Evolutionary conservation across 2,113 vertebrate species (phyloP), one percentile per base, ranked within the genome.

Genomic region (Daubentonia madagascariensis): DNA sequence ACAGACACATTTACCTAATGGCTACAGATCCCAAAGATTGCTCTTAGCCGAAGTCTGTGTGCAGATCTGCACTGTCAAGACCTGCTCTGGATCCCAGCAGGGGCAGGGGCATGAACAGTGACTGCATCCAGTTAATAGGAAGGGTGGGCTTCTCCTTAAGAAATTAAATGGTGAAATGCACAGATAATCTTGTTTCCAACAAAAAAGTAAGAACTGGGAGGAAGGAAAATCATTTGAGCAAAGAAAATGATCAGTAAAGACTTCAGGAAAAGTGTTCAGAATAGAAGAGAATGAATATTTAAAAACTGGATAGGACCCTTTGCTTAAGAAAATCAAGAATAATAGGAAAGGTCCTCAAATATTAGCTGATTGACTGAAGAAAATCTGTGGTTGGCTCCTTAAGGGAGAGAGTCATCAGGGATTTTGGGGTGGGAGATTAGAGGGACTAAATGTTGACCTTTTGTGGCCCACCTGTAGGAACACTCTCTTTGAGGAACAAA

Each of bases 321-420:
- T 52, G 12, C 25, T 48, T 84, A 83, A 83, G 28, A 65, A 97
- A 73, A 95, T 12, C 30, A 52, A 94, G 68, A 85, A 28, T 45
- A 73, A 84, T 4, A 88, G 70, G 50, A 93, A 52, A 91, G 35
- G 20, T 68, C 89, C 72, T 76, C 50, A 75, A 80, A 79, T 14
- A 14, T 5, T n/a, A 28, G 50, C 35, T 12, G n/a, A 63, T 3
- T 43, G 45, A 65, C 1, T 13, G 4, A 85, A 96, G 61, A 80
- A 73, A 85, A 68, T 43, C 75, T 57, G 20, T 37, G 52, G 50
- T 28, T 84, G n/a, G 12, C 9, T 61, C 68, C 57, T 45, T 43
- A 28, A 43, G 37, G 78, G 43, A 52, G 11, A 78, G 17, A 45
- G 45, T 40, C 23, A 9, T 48, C 1, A 57, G 85, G 57, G 84